These are phyloP conservation scores for Eupithecia dodoneata DNA, from an alignment of 2,888 invertebrate genomes.

Conservation along the genomic window DNA sequence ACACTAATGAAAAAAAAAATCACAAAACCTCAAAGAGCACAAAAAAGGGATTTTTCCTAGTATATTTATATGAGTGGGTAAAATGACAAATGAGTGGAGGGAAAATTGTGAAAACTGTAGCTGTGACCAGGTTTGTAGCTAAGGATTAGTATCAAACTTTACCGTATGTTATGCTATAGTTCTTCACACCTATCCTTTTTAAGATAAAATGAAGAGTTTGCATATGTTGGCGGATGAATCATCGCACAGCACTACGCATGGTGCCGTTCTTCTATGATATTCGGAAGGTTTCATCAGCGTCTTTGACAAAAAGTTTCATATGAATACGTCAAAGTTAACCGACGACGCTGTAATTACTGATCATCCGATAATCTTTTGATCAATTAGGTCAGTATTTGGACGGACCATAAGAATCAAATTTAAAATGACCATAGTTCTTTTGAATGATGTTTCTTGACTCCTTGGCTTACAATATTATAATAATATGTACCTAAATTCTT, in stretches of 20 bases:
- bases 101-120: conserved; percentile 52
- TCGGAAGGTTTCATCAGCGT: neutral
- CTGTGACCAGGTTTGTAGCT: conserved; percentile 17
- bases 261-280: neutral
- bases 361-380: too few relatives aligned
- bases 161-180: too few relatives aligned
- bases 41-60: conserved; percentile 17
- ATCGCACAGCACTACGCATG: neutral
- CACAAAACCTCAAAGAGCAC: conserved; percentile 27
- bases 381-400: too few relatives aligned
- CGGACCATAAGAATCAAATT: neutral
- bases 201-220: neutral
- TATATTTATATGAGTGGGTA: conserved; percentile 74
- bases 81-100: conserved; percentile 79
- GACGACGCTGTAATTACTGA: too few relatives aligned
- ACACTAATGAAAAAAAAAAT: conserved; percentile 35
- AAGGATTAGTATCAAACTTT: too few relatives aligned
- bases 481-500: too few relatives aligned
- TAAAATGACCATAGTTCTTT: neutral
- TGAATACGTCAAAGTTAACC: neutral
- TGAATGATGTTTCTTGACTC: neutral
- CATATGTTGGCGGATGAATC: too few relatives aligned
- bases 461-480: neutral
- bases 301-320: too few relatives aligned
- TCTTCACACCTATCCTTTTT: neutral